Conservation (phyloP, 2,113 vertebrate genomes). For the Rhinopomastus cyanomelas region DNA sequence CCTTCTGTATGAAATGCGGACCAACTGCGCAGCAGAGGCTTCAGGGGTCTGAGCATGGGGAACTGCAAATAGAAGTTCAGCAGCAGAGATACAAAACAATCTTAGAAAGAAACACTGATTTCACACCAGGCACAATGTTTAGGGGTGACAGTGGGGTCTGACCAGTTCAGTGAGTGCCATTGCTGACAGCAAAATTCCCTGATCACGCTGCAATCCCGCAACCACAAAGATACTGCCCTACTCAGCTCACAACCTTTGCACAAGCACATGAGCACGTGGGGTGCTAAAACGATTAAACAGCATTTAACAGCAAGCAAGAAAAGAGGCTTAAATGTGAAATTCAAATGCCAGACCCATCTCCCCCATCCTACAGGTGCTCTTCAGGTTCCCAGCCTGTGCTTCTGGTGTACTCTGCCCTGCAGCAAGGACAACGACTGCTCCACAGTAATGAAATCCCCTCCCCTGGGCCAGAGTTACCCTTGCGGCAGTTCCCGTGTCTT, state of each 20-base stretch:
- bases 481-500: fast-evolving
- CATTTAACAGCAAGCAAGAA: not conserved
- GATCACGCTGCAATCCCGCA: fast-evolving
- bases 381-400: not conserved
- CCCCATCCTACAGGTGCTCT: not conserved
- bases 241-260: not conserved
- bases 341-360: not conserved
- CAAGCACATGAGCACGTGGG: not conserved
- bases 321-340: not conserved
- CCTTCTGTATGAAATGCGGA: not conserved
- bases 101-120: not conserved
- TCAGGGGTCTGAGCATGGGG: not conserved
- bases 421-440: not conserved
- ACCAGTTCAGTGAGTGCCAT: not conserved
- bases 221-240: fast-evolving
- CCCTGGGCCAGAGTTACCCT: not conserved
- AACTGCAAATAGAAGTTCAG: not conserved
- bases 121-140: not conserved
- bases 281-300: not conserved
- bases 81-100: not conserved
- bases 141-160: not conserved
- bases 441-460: fast-evolving
- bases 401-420: not conserved
- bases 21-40: not conserved
- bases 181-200: not conserved